Evolutionary conservation across 2,113 vertebrate species (phyloP).

Genomic region (Columba janthina): DNA sequence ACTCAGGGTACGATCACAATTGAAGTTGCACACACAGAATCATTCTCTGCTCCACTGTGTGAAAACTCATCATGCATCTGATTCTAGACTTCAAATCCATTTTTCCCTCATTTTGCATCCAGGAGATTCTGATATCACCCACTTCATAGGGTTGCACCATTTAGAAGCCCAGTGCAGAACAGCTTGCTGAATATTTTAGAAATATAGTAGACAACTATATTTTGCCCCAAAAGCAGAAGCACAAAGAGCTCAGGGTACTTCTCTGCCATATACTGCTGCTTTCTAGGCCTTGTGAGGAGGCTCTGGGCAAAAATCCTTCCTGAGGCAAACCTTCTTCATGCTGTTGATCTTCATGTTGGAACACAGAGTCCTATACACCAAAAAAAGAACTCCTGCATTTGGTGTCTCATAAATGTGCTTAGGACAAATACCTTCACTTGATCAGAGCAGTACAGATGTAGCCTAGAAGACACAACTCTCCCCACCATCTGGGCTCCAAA

Average conservation of each 20-base stretch:
- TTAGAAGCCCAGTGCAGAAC: neutral
- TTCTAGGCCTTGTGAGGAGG: neutral
- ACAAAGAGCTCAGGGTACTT: neutral
- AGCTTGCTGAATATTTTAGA: neutral
- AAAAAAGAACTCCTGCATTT: neutral
- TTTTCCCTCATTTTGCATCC: neutral
- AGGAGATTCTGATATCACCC: neutral
- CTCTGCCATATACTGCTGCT: neutral
- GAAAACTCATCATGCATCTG: neutral
- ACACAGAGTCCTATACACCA: neutral
- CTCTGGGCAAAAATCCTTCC: neutral
- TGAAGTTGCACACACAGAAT: neutral
- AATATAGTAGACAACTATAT: neutral
- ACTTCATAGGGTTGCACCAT: neutral
- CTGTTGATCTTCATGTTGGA: neutral
- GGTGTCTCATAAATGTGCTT: neutral
- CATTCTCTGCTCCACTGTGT: neutral
- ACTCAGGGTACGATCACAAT: neutral
- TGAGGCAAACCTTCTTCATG: neutral
- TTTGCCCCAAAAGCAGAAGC: neutral
- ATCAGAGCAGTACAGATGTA: neutral
- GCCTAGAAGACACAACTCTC: neutral
- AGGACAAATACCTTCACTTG: neutral
- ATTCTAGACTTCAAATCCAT: neutral
- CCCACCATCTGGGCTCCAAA: neutral